Percentiles rank a stretch among this genome's conserved stretches.
These are phyloP conservation scores for Prosopocoilus inquinatus DNA, from an alignment of 2,888 invertebrate species.

Conservation along the genomic window DNA sequence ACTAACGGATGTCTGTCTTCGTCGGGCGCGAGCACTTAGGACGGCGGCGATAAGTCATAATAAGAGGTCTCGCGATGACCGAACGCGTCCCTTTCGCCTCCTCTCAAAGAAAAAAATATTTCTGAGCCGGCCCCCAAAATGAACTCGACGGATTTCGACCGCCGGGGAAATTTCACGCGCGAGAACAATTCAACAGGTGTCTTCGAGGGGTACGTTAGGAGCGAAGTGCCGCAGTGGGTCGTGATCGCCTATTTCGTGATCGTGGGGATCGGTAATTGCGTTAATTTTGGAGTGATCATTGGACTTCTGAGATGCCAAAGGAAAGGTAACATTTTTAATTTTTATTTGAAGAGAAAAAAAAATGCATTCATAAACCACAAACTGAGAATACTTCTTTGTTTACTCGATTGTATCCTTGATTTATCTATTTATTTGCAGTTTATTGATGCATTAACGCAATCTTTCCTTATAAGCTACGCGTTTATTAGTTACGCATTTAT, in stretches of 20 bases:
- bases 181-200: background rate
- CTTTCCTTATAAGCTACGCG: too few relatives aligned
- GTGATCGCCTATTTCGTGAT: conserved; percentile 35
- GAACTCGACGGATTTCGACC: background rate
- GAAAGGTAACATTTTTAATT: conserved; percentile 47
- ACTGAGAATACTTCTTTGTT: too few relatives aligned
- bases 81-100: too few relatives aligned
- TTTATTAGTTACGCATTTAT: too few relatives aligned
- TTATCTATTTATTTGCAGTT: too few relatives aligned
- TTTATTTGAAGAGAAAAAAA: too few relatives aligned
- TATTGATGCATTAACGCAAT: too few relatives aligned
- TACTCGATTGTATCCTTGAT: too few relatives aligned
- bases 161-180: background rate
- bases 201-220: conserved; percentile 2
- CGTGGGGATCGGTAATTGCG: conserved; percentile 31
- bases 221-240: conserved; percentile 30
- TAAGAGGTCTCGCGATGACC: too few relatives aligned
- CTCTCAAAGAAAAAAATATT: too few relatives aligned
- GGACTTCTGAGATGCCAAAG: conserved; percentile 52
- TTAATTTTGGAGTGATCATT: conserved; percentile 34
- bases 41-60: background rate
- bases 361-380: too few relatives aligned
- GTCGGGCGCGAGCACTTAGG: conserved; percentile 2
- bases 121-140: background rate
- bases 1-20: conserved; percentile 16